Base-by-base conservation (phyloP, 2,888 invertebrate species). In the Callimorpha dominula region DNA sequence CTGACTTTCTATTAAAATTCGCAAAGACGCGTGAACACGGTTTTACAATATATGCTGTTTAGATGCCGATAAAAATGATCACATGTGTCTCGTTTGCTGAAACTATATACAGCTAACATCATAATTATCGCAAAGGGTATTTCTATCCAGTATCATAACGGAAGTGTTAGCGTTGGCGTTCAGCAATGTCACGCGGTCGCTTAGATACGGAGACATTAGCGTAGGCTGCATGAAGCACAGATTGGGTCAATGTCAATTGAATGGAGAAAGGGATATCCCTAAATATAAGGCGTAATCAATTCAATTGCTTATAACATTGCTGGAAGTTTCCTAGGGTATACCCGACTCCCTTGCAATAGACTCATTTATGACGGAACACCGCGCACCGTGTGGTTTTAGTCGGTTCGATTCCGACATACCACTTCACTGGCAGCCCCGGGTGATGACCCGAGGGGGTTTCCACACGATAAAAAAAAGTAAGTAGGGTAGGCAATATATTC, bases 121-220 rank as follows among this genome's bases (percentile, higher is more conserved):
- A n/a, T 8, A 40, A 31, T 46, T 17, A 71, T 64, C 20, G 54
- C 6, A 68, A 46, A 54, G 42, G 65, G 54, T 57, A 72, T 68
- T 57, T 46, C 52, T 50, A 20, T 63, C 46, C 67, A 71, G 71
- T 83, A 86, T 86, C 81, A 57, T 20, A 78, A 74, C 84, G 86
- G 86, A 87, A 81, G 76, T 74, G 68, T 31, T n/a, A 68, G 79
- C 81, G 83, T 81, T 75, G 82, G 77, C 80, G 79, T 73, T 60
- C 62, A 75, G 72, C 72, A 83, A 82, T 79, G 80, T 80, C 80
- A 81, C 72, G 65, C 75, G 79, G 82, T 70, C 74, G 74, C 67
- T 62, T 31, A 73, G 79, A 82, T 78, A 79, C 57, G 57, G 20
- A 43, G 75, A 73, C 49, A 68, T 80, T 67, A 72, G 73, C 76